Base-by-base conservation (phyloP, 2,113 vertebrate species). In the Cromileptes altivelis region DNA sequence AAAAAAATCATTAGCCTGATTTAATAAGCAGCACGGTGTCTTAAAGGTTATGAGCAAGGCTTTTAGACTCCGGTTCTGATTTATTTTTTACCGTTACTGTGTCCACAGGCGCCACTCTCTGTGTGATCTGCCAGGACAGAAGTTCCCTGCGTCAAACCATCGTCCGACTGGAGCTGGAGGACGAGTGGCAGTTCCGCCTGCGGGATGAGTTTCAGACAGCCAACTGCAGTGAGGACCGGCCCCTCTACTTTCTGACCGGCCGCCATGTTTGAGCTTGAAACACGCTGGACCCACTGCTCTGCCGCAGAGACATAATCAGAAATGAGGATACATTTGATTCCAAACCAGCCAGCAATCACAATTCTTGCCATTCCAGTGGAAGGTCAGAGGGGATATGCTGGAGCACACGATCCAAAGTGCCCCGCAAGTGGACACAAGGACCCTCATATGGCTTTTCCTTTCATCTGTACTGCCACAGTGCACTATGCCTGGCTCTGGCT, bases 181-280 rank as follows among this genome's bases (percentile, higher is more conserved):
- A 99, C 0, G 97, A 99, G 93, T 99, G 98, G 98, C 98, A 99
- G 93, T 99, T 99, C 94, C 96, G 98, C 0, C 96, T 99, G 42
- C 96, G 98, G 52, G 98, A 99, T 19, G 98, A 99, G 91, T 99
- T 99, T 84, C 98, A 99, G 86, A 99, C 98, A 1, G 98, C 98
- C 10, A 99, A 99, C 93, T 97, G 98, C n/a, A 97, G 96, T 0
- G 97, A 99, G 1, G 98, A 99, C 90, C 97, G 96, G 42, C 98
- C 98, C 0, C 97, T 99, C 76, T 99, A 97, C 92, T 99, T 99
- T 83, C 96, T 99, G 19, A 99, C 98, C 0, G 98, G 98, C 37
- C 97, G 98, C 77, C 98, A 99, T 2, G 95, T 98, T 79, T 99
- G 94, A 97, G 57, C 21, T 30, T 23, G 19, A 47, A 6, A 3